phyloP scores from a whole-genome alignment of 2,797 vertebrate genomes.

The Rallus crepitans region DNA sequence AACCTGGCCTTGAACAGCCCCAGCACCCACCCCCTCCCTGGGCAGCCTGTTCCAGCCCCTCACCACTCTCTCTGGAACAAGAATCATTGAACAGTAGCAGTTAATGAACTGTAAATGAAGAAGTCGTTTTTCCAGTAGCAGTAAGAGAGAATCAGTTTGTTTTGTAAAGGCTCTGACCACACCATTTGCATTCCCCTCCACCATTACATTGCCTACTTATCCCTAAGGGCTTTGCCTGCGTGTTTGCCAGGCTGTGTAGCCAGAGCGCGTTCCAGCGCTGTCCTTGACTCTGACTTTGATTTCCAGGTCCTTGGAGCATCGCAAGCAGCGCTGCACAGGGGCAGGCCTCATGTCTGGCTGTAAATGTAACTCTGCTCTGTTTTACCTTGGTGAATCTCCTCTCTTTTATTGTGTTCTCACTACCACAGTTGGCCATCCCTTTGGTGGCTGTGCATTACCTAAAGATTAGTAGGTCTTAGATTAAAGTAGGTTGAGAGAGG shows the following conservation, averaged over 20 bases:
- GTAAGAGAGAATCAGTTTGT: not conserved
- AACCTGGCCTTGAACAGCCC: no score
- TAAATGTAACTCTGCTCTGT: not conserved
- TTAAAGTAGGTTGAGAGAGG: no score
- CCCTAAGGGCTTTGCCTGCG: not conserved
- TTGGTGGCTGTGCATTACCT: not conserved
- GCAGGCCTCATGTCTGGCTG: not conserved
- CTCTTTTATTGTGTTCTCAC: not conserved
- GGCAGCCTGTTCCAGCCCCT: no score
- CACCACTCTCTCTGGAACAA: not conserved
- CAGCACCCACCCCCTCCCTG: no score
- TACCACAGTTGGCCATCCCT: not conserved
- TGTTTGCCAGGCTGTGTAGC: not conserved
- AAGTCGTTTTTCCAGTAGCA: not conserved
- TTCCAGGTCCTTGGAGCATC: not conserved
- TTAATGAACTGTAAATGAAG: slow-evolving; percentile 63
- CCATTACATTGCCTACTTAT: not conserved
- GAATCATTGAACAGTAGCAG: slow-evolving; percentile 45
- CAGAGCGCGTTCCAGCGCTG: not conserved
- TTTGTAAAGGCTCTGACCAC: not conserved
- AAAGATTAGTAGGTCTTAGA: not conserved
- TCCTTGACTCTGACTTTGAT: not conserved
- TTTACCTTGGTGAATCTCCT: not conserved
- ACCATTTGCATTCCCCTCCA: not conserved
- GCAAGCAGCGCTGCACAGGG: not conserved